Evolutionary conservation across 2,888 invertebrate genomes (phyloP).

Genomic region (Torymus texanus): DNA sequence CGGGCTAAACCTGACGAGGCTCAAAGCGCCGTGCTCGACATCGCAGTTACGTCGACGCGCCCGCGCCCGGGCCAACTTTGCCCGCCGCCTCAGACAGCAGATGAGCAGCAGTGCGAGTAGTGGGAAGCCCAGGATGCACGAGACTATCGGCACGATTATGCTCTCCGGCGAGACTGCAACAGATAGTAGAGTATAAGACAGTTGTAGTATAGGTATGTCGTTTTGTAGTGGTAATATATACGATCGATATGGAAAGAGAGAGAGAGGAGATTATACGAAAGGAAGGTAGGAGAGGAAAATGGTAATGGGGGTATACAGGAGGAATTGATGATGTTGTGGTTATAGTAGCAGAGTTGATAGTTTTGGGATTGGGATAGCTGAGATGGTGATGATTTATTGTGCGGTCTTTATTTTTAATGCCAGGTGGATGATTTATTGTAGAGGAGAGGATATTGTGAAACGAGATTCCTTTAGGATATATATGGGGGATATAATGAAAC

Average conservation of each 20-base stretch:
- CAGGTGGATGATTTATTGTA: too few relatives aligned
- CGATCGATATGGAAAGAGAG: neutral
- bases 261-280: conserved; percentile 38
- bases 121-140: conserved; percentile 93
- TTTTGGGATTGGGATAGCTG: too few relatives aligned
- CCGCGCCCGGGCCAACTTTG: conserved; percentile 89
- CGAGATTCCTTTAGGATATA: too few relatives aligned
- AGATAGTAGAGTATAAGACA: neutral
- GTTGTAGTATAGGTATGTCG: too few relatives aligned
- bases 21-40: conserved; percentile 88
- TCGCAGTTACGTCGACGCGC: conserved; percentile 88
- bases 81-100: conserved; percentile 88
- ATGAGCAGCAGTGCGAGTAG: conserved; percentile 90
- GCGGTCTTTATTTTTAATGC: too few relatives aligned
- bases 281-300: neutral
- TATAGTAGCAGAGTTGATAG: too few relatives aligned
- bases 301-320: too few relatives aligned
- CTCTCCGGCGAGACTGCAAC: conserved; percentile 88
- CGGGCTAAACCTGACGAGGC: conserved; percentile 86
- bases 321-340: too few relatives aligned
- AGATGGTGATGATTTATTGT: too few relatives aligned
- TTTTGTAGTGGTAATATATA: too few relatives aligned
- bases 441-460: too few relatives aligned
- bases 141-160: conserved; percentile 91
- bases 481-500: too few relatives aligned